These are phyloP conservation scores for Caenorhabditis inopinata DNA, from an alignment of 1,140 invertebrate genomes.

Conservation along the genomic window DNA sequence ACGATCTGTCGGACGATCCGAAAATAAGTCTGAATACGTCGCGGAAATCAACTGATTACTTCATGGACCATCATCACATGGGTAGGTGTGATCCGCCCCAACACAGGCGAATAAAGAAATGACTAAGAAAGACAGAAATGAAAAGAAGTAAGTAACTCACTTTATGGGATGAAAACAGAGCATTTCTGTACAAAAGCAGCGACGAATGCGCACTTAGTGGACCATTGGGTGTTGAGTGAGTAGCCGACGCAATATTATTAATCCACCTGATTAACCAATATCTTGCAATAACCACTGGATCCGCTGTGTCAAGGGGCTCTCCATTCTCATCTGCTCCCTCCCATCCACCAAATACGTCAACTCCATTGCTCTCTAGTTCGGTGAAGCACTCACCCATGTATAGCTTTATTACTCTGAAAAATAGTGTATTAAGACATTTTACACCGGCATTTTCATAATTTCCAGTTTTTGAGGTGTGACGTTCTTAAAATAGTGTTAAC, in stretches of 20 bases:
- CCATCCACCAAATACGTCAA: constrained; percentile 63
- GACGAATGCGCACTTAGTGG: constrained; percentile 44
- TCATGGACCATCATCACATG: no score
- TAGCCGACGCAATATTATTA: constrained; percentile 58
- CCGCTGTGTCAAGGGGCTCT: constrained; percentile 59
- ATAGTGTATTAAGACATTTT: no score
- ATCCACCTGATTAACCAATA: constrained; percentile 64
- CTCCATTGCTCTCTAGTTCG: constrained; percentile 58
- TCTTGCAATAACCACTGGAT: constrained; percentile 62
- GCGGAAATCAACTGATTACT: no score
- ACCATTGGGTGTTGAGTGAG: background rate
- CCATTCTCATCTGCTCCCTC: constrained; percentile 53
- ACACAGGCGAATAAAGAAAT: no score
- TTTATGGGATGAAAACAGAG: constrained; percentile 48
- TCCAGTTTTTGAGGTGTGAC: no score
- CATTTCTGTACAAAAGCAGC: constrained; percentile 52
- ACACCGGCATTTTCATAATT: background rate
- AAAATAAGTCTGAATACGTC: no score
- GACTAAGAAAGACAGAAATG: no score
- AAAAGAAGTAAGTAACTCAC: no score
- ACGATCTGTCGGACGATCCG: no score
- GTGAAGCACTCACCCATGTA: constrained; percentile 60
- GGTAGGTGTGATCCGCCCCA: no score
- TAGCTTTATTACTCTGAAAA: constrained; percentile 50
- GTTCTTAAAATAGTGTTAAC: no score